Base-by-base conservation (phyloP, 53 echinoderm and acorn worm species). In the Arbacia lixula region DNA sequence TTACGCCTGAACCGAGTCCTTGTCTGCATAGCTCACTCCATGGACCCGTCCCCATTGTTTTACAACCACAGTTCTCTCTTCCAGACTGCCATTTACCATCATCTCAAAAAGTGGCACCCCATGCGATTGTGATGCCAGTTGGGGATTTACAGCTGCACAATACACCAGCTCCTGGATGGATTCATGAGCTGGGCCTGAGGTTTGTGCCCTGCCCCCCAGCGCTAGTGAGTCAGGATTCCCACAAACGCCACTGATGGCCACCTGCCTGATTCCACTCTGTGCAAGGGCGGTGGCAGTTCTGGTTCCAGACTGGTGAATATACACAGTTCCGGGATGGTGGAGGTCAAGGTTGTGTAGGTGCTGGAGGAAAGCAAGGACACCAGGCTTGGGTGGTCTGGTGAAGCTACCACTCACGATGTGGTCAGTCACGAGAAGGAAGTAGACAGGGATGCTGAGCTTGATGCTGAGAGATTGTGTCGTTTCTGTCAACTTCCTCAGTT, bases 251-350 rank as follows among this genome's bases (percentile, higher is more conserved):
- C n/a, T 55, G n/a, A 38, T 39, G 10, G 62, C 43, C 41, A 81
- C 28, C 82, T 81, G 82, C 62, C 46, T 81, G 28, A 81, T 30
- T 20, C 82, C 82, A 30, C 31, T 43, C 39, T 81, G 82, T 28
- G 50, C 22, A 51, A 63, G 63, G 14, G 62, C 29, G 8, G 64
- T 17, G 9, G 20, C 43, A 33, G 20, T 30, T 22, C 31, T 81
- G 43, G 38, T 2, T 30, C 32, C 30, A 33, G 82, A 81, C 49
- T 72, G 73, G 60, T 83, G 37, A 6, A 88, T 29, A 53, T 88
- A 92, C 83, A 88, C 61, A n/a, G 92, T 86, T 41, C 83, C 68
- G 22, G 85, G 41, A 68, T 92, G 92, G 58, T 81, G 85, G 51
- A 92, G 86, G 39, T 92, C 65, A 5, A 92, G 24, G 30, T 75